Evolutionary conservation across 2,113 vertebrate genomes (phyloP).

Genomic region (Brachionichthys hirsutus): DNA sequence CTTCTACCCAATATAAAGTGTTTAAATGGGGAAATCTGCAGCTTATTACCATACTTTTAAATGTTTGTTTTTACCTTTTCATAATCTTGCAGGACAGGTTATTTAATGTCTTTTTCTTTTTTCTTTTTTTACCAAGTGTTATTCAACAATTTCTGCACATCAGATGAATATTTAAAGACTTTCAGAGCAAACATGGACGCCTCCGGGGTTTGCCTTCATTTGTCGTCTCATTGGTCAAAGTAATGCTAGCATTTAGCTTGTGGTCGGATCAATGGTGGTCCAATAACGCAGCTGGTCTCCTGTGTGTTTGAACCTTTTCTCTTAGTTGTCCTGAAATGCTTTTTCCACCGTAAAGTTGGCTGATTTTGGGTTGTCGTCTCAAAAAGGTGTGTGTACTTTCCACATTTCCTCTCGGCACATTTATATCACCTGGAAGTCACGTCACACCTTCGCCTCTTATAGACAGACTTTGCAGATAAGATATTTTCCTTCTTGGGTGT

Average conservation of each 20-base stretch:
- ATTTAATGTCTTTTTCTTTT: neutral
- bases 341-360: neutral
- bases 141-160: no score
- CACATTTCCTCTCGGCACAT: neutral
- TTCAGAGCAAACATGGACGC: neutral
- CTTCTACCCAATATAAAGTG: no score
- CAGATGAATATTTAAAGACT: neutral
- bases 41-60: neutral
- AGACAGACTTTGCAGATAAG: neutral
- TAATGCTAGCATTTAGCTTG: neutral
- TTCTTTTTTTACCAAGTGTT: neutral
- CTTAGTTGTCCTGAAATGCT: neutral
- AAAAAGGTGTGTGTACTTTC: neutral
- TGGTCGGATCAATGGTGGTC: no score
- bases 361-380: neutral
- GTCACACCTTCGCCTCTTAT: neutral
- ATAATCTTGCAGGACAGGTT: slow-evolving; percentile 8
- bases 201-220: neutral
- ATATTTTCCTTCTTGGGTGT: neutral
- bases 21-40: no score
- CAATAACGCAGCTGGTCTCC: neutral
- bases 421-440: slow-evolving; percentile 12
- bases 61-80: neutral
- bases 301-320: neutral
- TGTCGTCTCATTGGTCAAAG: neutral